A percentile compares a stretch with the other conserved stretches of the same genome.
These are phyloP conservation scores for Calonectris borealis DNA, from an alignment of 2,113 vertebrate species.

Conservation along the genomic window DNA sequence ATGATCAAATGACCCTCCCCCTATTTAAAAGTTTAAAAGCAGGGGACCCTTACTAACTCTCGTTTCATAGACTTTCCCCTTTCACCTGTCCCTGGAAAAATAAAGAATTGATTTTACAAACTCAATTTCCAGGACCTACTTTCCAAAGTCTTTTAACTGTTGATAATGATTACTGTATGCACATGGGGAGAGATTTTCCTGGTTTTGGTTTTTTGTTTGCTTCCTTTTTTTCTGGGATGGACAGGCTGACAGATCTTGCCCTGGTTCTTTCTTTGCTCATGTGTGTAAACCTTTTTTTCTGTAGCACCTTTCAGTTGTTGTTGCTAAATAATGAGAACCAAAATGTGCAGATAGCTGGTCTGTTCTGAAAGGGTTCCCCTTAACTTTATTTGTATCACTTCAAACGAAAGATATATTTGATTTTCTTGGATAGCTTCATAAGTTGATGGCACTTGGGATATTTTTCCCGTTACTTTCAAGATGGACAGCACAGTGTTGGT, in stretches of 20 bases:
- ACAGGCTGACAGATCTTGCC: background rate
- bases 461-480: background rate
- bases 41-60: background rate
- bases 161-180: rapidly evolving
- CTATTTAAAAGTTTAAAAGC: background rate
- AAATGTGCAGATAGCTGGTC: background rate
- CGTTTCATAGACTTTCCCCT: background rate
- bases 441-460: background rate
- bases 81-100: background rate
- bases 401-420: background rate
- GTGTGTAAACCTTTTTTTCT: background rate
- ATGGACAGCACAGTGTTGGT: background rate
- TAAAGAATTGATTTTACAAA: background rate
- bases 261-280: background rate
- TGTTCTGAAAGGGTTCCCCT: background rate
- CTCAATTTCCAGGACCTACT: background rate
- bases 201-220: background rate
- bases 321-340: background rate
- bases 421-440: background rate
- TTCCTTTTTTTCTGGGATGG: background rate
- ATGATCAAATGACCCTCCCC: background rate
- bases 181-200: background rate
- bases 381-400: background rate
- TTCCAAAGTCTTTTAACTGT: background rate
- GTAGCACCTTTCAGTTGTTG: background rate